Evolutionary conservation across 2,888 invertebrate genomes (phyloP), one percentile per base, ranked within the genome.

Genomic region (Eilema caniola): DNA sequence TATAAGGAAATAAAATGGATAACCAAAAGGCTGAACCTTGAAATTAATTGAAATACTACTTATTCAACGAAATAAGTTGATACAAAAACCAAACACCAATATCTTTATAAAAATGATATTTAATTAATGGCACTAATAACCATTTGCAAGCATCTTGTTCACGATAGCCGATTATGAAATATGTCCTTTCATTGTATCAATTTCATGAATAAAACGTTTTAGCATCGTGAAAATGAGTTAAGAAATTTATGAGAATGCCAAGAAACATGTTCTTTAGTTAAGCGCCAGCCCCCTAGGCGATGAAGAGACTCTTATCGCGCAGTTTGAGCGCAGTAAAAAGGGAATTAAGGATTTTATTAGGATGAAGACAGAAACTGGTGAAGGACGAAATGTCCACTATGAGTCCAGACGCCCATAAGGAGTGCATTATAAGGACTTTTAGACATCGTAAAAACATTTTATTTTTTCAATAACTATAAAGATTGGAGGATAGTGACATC

Each of bases 341-440:
- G 8, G 33, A 61, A 69, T 61, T 66, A 62, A 65, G 61, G 60
- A 56, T 62, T 68, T 69, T 69, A 65, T 66, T 69, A 37, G 33
- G 53, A 16, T 61, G 65, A 16, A 28, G 57, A 61, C 53, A 61
- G 25, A 24, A 25, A 37, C 61, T 61, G 47, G 53, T 66, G 25
- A n/a, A 7, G 5, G 25, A 24, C 53, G n/a, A 56, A 56, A 28
- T 14, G 70, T 60, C 37, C 47, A 24, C 37, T 23, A 59, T 33
- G 14, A 64, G 59, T 69, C 41, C 57, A 63, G 63, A 24, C 67
- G 24, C 23, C 62, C 23, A 53, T 16, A 53, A 53, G 53, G 11
- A 64, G 28, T 28, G 31, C 37, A 68, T 37, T 68, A 62, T 37
- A 57, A 23, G 14, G 63, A 8, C 37, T 57, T 63, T 68, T 41